Conservation (phyloP, 2,797 vertebrate species). For the Merluccius polli region DNA sequence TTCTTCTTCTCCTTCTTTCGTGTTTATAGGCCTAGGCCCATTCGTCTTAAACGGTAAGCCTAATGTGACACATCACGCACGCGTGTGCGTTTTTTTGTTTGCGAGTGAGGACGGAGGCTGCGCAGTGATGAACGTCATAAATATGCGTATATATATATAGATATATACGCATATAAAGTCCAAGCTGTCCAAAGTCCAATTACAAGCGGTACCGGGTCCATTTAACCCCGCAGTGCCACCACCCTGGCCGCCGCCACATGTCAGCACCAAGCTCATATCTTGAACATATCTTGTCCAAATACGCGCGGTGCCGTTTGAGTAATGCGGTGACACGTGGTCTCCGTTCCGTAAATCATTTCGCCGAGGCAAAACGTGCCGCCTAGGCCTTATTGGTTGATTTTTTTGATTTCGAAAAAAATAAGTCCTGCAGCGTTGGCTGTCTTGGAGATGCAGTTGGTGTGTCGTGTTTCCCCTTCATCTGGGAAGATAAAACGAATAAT, state of each 20-base stretch:
- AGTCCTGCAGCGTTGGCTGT: neutral
- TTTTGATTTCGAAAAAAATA: neutral
- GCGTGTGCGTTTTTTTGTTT: neutral
- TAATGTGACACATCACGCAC: neutral
- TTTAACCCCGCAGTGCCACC: neutral
- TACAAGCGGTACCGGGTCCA: neutral
- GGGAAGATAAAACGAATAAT: neutral
- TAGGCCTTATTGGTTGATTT: neutral
- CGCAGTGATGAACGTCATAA: no score
- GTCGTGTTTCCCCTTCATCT: neutral
- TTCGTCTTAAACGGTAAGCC: no score
- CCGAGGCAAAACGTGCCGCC: neutral
- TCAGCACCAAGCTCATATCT: neutral
- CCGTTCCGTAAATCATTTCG: neutral
- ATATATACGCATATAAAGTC: no score
- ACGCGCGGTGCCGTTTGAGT: neutral
- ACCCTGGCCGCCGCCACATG: neutral
- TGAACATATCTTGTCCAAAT: neutral
- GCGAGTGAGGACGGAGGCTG: neutral
- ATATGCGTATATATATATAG: no score
- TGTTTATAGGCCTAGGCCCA: no score
- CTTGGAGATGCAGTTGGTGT: neutral
- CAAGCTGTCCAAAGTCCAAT: no score
- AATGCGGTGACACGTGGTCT: neutral
- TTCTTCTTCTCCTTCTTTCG: no score